Conservation (phyloP, 30 jellyfish, hydroid and myxozoan genomes). For the Rhopilema esculentum region DNA sequence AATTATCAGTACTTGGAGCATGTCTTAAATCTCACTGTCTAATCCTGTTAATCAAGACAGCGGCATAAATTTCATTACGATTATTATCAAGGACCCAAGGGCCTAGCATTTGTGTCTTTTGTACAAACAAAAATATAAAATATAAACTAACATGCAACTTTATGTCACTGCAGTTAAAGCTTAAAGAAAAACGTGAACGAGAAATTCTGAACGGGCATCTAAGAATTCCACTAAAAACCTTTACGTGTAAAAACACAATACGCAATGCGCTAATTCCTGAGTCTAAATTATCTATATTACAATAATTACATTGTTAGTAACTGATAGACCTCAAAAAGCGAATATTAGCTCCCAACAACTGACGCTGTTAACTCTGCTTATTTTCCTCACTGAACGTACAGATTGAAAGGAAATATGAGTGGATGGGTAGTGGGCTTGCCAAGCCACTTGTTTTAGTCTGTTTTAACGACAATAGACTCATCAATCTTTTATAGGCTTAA, state of each 20-base stretch:
- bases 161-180: not conserved
- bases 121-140: not conserved
- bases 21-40: not conserved
- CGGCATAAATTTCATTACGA: not conserved
- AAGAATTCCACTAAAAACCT: constrained; percentile 6
- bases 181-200: constrained; percentile 14
- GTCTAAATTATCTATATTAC: constrained; percentile 30
- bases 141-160: not conserved
- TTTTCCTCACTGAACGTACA: not conserved
- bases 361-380: not conserved
- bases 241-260: constrained; percentile 42
- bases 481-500: too few species aligned
- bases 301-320: constrained; percentile 20
- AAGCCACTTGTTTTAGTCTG: too few species aligned
- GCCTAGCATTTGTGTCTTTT: not conserved
- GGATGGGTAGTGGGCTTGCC: too few species aligned
- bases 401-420: too few species aligned
- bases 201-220: not conserved
- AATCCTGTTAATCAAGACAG: not conserved
- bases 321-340: not conserved
- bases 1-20: not conserved
- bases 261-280: constrained; percentile 23
- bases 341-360: not conserved
- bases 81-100: not conserved
- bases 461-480: not conserved